Evolutionary conservation across 2,797 vertebrate species (phyloP).

Genomic region (Melanotaenia pygmaea): DNA sequence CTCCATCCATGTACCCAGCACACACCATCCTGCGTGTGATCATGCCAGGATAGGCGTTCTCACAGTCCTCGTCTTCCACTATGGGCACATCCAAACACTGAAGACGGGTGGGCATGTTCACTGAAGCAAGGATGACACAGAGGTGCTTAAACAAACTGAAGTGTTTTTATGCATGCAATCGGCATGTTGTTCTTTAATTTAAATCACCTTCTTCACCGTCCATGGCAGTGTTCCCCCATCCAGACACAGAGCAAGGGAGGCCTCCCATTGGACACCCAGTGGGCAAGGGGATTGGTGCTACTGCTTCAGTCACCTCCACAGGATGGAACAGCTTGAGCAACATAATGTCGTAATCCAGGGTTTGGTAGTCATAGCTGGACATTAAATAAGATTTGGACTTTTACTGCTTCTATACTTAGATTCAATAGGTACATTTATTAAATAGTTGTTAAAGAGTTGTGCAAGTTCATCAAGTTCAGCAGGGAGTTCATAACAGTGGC

Average conservation of each 20-base stretch:
- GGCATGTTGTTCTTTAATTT: neutral
- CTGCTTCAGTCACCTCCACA: constrained; percentile 62
- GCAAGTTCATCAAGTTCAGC: too few species aligned
- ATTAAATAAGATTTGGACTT: neutral
- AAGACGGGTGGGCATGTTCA: constrained; percentile 60
- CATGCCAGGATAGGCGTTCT: constrained; percentile 77
- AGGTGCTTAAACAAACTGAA: neutral
- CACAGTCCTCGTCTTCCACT: constrained; percentile 59
- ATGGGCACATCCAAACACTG: constrained; percentile 79
- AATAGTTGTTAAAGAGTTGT: too few species aligned
- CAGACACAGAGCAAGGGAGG: constrained; percentile 70
- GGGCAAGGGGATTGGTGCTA: constrained; percentile 70
- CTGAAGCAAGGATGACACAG: constrained; percentile 43
- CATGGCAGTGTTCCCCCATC: constrained; percentile 71
- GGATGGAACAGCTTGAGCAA: constrained; percentile 80
- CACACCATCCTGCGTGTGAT: constrained; percentile 83
- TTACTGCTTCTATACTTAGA: neutral
- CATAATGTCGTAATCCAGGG: constrained; percentile 82
- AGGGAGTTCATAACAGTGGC: too few species aligned
- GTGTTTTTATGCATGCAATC: neutral
- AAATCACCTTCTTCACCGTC: constrained; percentile 24
- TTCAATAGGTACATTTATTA: neutral
- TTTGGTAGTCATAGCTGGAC: constrained; percentile 80
- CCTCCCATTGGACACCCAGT: constrained; percentile 59
- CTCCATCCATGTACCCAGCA: constrained; percentile 78